Conservation (phyloP, 1,140 invertebrate genomes). For the Bradysia coprophila region DNA sequence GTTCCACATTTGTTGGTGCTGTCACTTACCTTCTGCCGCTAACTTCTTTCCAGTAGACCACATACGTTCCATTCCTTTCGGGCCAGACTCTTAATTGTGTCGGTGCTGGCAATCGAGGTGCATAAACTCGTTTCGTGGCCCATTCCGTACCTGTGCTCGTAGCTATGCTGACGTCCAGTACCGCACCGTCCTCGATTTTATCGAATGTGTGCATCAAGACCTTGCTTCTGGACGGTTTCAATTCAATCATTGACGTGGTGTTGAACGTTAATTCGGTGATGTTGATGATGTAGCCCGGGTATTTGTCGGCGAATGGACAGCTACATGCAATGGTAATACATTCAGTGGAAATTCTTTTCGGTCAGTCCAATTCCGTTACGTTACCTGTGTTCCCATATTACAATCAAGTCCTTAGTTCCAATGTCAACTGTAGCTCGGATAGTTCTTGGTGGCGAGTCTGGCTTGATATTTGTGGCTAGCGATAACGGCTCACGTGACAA, state of each 20-base stretch:
- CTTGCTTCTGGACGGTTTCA: constrained; percentile 19
- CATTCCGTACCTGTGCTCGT: constrained; percentile 26
- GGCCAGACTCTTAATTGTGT: constrained; percentile 36
- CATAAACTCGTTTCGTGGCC: constrained; percentile 27
- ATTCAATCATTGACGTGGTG: constrained; percentile 24
- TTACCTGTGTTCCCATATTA: constrained; percentile 29
- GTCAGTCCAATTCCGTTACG: too few relatives aligned
- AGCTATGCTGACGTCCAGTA: constrained; percentile 38
- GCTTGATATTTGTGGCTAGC: constrained; percentile 42
- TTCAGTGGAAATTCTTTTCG: too few relatives aligned
- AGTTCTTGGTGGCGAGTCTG: constrained; percentile 26
- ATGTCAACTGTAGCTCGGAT: constrained; percentile 18
- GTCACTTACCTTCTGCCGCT: too few relatives aligned
- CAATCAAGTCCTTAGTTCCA: constrained; percentile 27
- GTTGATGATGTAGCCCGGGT: constrained; percentile 10
- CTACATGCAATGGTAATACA: too few relatives aligned
- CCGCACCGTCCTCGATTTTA: constrained; percentile 36
- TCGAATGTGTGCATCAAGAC: constrained; percentile 30
- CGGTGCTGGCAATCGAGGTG: constrained; percentile 40
- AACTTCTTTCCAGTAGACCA: constrained; percentile 34
- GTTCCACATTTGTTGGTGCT: too few relatives aligned
- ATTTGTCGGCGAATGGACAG: constrained; percentile 1
- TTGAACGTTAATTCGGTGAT: constrained; percentile 30
- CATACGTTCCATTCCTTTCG: constrained; percentile 32
- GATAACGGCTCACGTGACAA: constrained; percentile 27